Evolutionary conservation across 2,888 invertebrate species (phyloP).

Genomic region (Rotaria sp.): DNA sequence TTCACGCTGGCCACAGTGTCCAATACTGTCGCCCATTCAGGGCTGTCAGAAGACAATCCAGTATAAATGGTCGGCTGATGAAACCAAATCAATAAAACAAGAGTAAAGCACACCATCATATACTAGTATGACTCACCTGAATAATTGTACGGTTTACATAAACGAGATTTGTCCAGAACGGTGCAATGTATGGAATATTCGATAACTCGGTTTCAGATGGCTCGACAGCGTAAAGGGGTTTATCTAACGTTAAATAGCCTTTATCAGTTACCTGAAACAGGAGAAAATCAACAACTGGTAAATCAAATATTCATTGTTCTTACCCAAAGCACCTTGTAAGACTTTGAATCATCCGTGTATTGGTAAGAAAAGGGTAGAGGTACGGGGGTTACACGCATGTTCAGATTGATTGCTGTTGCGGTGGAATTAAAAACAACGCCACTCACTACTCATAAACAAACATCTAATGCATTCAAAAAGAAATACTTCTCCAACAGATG

Average conservation of each 20-base stretch:
- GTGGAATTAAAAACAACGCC: background rate
- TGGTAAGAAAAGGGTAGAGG: background rate
- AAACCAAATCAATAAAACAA: background rate
- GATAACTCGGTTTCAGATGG: background rate
- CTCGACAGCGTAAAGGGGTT: background rate
- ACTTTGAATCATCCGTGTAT: background rate
- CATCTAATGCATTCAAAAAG: too few species aligned
- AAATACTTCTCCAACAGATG: background rate
- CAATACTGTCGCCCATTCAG: background rate
- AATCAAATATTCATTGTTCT: background rate
- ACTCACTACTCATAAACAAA: background rate
- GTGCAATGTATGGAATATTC: background rate
- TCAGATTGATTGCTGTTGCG: background rate
- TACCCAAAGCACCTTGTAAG: background rate
- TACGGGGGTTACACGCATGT: background rate
- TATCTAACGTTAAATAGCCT: background rate
- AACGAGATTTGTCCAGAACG: background rate
- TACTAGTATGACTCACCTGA: background rate
- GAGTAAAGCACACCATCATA: background rate
- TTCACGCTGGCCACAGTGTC: background rate
- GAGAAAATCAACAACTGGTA: background rate
- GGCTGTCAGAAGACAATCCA: background rate
- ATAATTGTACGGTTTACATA: background rate
- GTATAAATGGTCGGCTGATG: background rate
- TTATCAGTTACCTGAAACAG: background rate